Conservation (phyloP, 1,140 invertebrate genomes). For the Ladona fulva region DNA sequence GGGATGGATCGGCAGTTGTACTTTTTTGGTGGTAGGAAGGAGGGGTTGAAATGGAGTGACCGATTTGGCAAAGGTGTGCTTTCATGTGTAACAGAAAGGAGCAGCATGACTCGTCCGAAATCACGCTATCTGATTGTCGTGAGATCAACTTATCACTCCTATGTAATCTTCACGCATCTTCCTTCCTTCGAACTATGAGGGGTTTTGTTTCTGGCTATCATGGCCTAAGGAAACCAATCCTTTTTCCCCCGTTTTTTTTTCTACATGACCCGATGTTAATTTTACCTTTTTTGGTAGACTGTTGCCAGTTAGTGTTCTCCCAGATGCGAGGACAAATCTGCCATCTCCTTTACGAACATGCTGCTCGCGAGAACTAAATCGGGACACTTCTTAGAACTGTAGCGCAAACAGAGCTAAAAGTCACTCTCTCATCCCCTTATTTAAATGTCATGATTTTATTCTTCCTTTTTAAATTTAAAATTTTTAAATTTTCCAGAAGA, state of each 20-base stretch:
- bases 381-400: too few relatives aligned
- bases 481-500: too few relatives aligned
- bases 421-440: too few relatives aligned
- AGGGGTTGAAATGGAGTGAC: background rate
- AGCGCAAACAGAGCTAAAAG: too few relatives aligned
- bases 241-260: background rate
- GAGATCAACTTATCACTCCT: conserved; percentile 5
- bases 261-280: too few relatives aligned
- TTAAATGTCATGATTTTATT: too few relatives aligned
- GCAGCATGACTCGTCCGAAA: background rate
- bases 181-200: background rate
- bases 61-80: background rate
- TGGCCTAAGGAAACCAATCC: background rate
- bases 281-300: too few relatives aligned
- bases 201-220: conserved; percentile 1
- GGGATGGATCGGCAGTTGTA: background rate
- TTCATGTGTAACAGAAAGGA: background rate
- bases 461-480: too few relatives aligned
- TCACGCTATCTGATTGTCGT: background rate
- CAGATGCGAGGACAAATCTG: too few relatives aligned
- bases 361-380: too few relatives aligned
- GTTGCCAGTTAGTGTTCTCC: too few relatives aligned
- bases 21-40: background rate
- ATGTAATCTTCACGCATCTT: background rate
- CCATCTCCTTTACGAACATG: too few relatives aligned